A percentile compares a stretch with the other conserved stretches of the same genome.
These are phyloP conservation scores for Callocephalon fimbriatum DNA, from an alignment of 2,113 vertebrate species.

Conservation along the genomic window DNA sequence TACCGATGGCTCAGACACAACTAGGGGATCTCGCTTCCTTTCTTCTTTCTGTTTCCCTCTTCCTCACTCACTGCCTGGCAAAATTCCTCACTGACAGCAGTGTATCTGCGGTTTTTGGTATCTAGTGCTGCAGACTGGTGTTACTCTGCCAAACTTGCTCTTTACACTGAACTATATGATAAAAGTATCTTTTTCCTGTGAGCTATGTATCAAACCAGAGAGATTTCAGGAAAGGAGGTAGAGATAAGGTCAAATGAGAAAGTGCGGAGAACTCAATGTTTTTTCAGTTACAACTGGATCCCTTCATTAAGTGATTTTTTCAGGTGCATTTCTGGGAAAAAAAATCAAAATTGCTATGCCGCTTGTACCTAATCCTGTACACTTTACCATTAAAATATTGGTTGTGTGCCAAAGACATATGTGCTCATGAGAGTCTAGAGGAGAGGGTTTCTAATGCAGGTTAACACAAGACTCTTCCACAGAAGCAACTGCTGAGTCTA, in stretches of 20 bases:
- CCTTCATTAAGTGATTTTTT: not conserved
- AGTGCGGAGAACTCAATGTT: not conserved
- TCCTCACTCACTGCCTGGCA: not conserved
- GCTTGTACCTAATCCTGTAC: not conserved
- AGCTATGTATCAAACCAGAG: not conserved
- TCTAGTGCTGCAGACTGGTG: fast-evolving
- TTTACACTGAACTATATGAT: not conserved
- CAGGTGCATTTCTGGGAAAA: not conserved
- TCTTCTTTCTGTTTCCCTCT: not conserved
- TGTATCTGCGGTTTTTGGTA: not conserved
- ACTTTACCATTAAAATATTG: not conserved
- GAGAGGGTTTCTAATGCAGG: fast-evolving
- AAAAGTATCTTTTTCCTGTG: not conserved
- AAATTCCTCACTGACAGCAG: not conserved
- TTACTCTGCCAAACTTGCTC: not conserved
- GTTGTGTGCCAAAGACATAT: not conserved
- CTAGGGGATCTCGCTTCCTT: not conserved
- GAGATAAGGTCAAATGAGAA: not conserved
- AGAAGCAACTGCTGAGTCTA: not conserved
- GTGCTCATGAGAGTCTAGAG: not conserved
- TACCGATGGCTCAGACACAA: not conserved
- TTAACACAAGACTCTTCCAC: not conserved
- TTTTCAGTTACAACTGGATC: not conserved
- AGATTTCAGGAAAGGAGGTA: not conserved
- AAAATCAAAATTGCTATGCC: not conserved